A percentile compares a stretch with the other conserved stretches of the same genome.
Evolutionary conservation across 2,797 vertebrate genomes (phyloP).

Genomic region (Tauraco hartlaubi): DNA sequence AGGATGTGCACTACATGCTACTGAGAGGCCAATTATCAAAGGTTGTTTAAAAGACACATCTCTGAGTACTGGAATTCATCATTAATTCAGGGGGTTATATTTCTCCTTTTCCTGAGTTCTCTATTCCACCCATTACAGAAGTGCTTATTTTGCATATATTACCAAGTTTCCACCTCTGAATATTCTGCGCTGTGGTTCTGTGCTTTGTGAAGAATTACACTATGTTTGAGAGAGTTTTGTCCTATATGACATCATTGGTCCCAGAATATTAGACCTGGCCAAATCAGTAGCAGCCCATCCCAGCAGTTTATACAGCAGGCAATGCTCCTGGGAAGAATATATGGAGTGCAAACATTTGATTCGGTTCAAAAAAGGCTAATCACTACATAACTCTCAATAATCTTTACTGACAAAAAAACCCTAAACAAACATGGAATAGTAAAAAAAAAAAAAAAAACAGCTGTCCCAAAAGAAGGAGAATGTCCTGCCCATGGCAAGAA

Average conservation of each 20-base stretch:
- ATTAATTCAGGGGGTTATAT: conserved; percentile 50
- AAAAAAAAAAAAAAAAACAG: not conserved
- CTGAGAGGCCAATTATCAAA: conserved; percentile 64
- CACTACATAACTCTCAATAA: not conserved
- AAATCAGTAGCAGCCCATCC: not conserved
- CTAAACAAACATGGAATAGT: not conserved
- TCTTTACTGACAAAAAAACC: not conserved
- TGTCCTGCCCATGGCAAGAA: no score
- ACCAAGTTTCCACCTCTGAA: not conserved
- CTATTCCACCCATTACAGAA: not conserved
- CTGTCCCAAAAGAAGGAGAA: not conserved
- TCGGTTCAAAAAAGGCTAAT: not conserved
- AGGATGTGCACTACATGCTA: conserved; percentile 41
- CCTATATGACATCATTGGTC: not conserved
- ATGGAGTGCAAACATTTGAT: not conserved
- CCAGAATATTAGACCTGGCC: not conserved
- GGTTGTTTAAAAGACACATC: conserved; percentile 68
- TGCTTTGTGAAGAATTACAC: not conserved
- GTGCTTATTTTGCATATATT: not conserved
- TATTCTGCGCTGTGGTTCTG: not conserved
- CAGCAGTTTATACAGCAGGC: not conserved
- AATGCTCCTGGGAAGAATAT: not conserved
- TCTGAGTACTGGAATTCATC: conserved; percentile 37
- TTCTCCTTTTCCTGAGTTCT: conserved; percentile 16
- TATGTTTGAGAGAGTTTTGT: not conserved